These are phyloP conservation scores for Cataglyphis hispanica DNA, from an alignment of 1,140 invertebrate genomes.

Conservation along the genomic window DNA sequence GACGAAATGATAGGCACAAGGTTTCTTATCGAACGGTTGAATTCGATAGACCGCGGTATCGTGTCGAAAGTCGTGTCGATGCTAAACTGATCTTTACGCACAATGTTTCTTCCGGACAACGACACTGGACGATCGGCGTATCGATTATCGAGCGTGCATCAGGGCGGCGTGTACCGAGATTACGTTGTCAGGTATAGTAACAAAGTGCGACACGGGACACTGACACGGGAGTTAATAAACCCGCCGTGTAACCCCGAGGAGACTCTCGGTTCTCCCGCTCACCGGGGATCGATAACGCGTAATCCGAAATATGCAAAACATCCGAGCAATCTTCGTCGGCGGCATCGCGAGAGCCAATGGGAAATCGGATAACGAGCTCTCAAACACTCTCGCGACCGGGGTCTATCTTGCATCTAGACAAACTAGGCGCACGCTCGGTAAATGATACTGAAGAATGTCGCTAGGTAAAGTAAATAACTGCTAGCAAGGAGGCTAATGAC, in stretches of 20 bases:
- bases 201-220: constrained; percentile 62
- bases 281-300: constrained; percentile 65
- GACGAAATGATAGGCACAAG: too few species aligned
- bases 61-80: constrained; percentile 29
- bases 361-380: constrained; percentile 50
- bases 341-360: constrained; percentile 30
- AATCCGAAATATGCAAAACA: constrained; percentile 68
- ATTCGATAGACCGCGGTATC: not conserved
- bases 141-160: constrained; percentile 58
- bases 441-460: constrained; percentile 6
- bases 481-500: not conserved
- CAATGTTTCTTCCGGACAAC: constrained; percentile 49
- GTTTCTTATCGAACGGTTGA: constrained; percentile 5
- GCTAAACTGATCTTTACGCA: constrained; percentile 34
- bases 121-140: constrained; percentile 65
- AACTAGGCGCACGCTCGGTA: constrained; percentile 26
- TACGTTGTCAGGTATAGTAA: constrained; percentile 66
- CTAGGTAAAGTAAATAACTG: not conserved
- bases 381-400: not conserved
- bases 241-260: constrained; percentile 54
- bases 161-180: constrained; percentile 61
- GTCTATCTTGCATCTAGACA: constrained; percentile 27
- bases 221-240: constrained; percentile 68
- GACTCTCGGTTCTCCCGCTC: constrained; percentile 42
- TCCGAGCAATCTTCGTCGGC: constrained; percentile 60